Evolutionary conservation across 1,140 invertebrate species (phyloP).

Genomic region (Bicyclus anynana): DNA sequence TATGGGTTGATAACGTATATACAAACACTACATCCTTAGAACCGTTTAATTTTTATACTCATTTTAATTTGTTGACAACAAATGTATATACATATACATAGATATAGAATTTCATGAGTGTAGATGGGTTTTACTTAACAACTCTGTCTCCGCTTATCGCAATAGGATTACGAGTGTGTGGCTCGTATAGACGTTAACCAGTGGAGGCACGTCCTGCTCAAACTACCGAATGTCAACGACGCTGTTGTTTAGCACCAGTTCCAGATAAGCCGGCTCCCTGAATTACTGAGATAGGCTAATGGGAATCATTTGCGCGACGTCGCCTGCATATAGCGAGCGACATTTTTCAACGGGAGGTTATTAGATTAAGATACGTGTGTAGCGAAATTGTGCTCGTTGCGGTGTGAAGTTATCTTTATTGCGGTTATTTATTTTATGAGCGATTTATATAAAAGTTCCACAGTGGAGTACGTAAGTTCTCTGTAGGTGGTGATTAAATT

Average conservation of each 20-base stretch:
- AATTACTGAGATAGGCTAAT: conserved; percentile 9
- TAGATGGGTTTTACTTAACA: neutral
- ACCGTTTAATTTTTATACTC: too few species aligned
- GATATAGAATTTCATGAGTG: too few species aligned
- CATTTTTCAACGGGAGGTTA: conserved; percentile 5
- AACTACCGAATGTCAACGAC: conserved; percentile 2
- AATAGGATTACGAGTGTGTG: neutral
- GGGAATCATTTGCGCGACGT: conserved; percentile 3
- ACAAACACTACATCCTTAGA: too few species aligned
- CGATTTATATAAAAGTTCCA: neutral
- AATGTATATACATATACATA: too few species aligned
- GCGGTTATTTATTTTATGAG: neutral
- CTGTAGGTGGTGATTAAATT: too few species aligned
- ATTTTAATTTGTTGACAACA: too few species aligned
- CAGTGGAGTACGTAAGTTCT: too few species aligned
- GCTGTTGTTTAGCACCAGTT: conserved; percentile 1
- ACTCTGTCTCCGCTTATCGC: neutral
- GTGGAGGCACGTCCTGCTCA: neutral
- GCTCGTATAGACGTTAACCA: neutral
- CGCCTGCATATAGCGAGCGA: conserved; percentile 1
- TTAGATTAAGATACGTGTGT: conserved; percentile 1
- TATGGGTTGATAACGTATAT: too few species aligned
- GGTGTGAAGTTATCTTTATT: neutral
- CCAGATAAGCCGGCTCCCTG: conserved; percentile 3
- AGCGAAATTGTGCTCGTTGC: neutral